Evolutionary conservation across 2,888 invertebrate genomes (phyloP).

Genomic region (Ennomos fuscantarius): DNA sequence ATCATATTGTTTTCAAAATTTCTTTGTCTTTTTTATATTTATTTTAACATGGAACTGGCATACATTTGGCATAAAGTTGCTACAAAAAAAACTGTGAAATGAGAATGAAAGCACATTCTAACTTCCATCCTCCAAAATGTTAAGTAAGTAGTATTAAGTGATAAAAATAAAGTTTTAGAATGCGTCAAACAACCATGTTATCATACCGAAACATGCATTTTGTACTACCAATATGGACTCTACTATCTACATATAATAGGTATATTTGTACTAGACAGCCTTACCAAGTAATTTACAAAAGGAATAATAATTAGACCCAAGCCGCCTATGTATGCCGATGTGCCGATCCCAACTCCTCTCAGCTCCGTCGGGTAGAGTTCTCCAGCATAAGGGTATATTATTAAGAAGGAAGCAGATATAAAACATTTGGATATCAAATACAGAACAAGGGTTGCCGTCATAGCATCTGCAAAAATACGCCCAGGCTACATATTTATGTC

Average conservation of each 20-base stretch:
- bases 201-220: background rate
- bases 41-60: too few species aligned
- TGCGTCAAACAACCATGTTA: background rate
- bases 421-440: conserved; percentile 94
- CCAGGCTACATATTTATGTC: conserved; percentile 16
- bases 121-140: too few species aligned
- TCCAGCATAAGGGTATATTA: conserved; percentile 96
- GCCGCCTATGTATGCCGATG: conserved; percentile 96
- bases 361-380: conserved; percentile 96
- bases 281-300: conserved; percentile 95
- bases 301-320: conserved; percentile 95
- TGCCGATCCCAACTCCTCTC: conserved; percentile 95
- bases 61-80: too few species aligned
- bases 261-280: conserved; percentile 42
- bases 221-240: too few species aligned
- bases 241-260: too few species aligned
- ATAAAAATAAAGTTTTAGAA: too few species aligned
- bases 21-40: too few species aligned
- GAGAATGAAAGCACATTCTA: too few species aligned
- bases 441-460: conserved; percentile 89
- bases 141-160: too few species aligned
- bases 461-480: conserved; percentile 86
- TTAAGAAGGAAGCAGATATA: conserved; percentile 95
- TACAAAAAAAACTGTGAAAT: too few species aligned
- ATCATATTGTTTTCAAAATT: too few species aligned